Conservation (phyloP, 2,888 invertebrate species). For the Ecliptopera silaceata region DNA sequence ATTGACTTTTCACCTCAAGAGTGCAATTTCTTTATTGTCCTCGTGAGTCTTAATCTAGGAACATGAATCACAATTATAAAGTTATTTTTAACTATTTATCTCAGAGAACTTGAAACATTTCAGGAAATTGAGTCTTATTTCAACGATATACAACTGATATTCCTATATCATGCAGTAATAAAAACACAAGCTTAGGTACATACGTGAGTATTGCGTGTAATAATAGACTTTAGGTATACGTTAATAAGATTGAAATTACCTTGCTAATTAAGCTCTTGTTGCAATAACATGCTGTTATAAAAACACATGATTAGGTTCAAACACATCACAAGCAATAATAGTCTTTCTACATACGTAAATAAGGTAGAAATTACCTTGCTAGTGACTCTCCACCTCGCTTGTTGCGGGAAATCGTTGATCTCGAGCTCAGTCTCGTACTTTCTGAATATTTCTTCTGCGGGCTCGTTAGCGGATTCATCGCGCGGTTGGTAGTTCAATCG, state of each 20-base stretch:
- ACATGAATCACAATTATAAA: not conserved
- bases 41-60: not conserved
- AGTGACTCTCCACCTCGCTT: conserved; percentile 98
- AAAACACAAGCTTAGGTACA: not conserved
- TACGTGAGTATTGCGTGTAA: not conserved
- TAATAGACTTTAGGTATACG: not conserved
- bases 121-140: not conserved
- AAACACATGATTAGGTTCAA: not conserved
- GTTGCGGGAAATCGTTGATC: conserved; percentile 99
- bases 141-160: not conserved
- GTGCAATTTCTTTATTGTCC: conserved; percentile 12
- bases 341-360: not conserved
- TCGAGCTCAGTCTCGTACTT: conserved; percentile 99
- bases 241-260: conserved; percentile 63
- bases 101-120: not conserved
- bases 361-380: conserved; percentile 86
- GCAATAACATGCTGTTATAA: not conserved
- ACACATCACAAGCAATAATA: not conserved
- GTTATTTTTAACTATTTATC: not conserved
- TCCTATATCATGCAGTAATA: not conserved
- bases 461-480: conserved; percentile 84
- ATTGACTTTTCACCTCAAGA: conserved; percentile 11
- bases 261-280: conserved; percentile 88
- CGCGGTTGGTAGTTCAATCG: conserved; percentile 98
- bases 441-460: conserved; percentile 89